A percentile compares a stretch with the other conserved stretches of the same genome.
These are phyloP conservation scores for Hypercompe scribonia DNA, from an alignment of 2,888 invertebrate species.

Conservation along the genomic window DNA sequence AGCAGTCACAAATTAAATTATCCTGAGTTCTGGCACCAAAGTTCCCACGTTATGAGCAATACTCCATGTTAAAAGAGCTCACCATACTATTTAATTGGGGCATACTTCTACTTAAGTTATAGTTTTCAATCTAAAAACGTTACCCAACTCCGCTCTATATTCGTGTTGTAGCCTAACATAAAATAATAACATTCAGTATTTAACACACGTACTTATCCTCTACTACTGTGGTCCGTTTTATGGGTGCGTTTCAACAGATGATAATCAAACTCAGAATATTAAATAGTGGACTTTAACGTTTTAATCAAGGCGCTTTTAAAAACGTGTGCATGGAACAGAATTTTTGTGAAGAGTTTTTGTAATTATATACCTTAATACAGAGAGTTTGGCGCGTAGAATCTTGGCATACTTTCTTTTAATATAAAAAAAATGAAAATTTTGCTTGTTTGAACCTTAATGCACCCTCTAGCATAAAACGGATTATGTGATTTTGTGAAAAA, in stretches of 20 bases:
- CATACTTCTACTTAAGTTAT: constrained; percentile 1
- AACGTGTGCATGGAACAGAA: constrained; percentile 18
- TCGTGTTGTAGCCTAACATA: constrained; percentile 38
- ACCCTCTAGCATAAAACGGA: no score
- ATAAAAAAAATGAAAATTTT: no score
- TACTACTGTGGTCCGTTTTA: constrained; percentile 53
- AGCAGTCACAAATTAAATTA: no score
- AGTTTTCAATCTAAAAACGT: constrained; percentile 20
- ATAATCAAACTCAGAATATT: constrained; percentile 48
- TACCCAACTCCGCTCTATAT: constrained; percentile 31
- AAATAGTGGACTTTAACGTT: constrained; percentile 50
- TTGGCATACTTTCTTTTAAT: neutral
- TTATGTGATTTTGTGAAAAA: no score
- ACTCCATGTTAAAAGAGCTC: neutral
- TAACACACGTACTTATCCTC: constrained; percentile 44
- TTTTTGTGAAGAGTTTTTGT: no score
- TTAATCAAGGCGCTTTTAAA: constrained; percentile 37
- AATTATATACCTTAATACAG: neutral
- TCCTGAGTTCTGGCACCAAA: no score
- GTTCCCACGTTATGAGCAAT: neutral
- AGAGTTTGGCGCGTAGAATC: neutral
- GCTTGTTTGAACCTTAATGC: no score
- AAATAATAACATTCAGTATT: constrained; percentile 45
- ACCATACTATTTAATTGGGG: neutral
- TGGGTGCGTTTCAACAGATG: constrained; percentile 50